Evolutionary conservation across 2,888 invertebrate genomes (phyloP), one percentile per base, ranked within the genome.

Genomic region (Diarsia brunnea): DNA sequence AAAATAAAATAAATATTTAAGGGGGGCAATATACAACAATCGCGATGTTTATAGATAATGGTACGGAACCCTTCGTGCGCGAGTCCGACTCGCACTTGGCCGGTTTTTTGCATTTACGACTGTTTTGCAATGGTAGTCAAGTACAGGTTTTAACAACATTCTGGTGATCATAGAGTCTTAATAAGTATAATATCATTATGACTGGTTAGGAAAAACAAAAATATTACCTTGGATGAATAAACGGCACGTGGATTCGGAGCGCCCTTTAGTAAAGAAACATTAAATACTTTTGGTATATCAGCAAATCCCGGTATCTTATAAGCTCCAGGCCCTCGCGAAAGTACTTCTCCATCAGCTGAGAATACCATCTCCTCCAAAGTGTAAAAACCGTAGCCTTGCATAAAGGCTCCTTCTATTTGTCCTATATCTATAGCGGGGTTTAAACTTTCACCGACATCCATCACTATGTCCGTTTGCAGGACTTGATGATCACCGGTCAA

Each of bases 391-490:
- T 98, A 98, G 1, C 99, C 99, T 97, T 98, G 98, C 92, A 98
- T 97, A 91, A 98, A 99, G 0, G 97, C 99, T 7, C 99, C 99
- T 95, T 99, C 99, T 7, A 99, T 97, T 96, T 99, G 99, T 0
- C 99, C 99, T 81, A 99, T 98, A 88, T 99, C 99, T 81, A 99
- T 98, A 1, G 98, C 98, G 2, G 99, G 99, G 93, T 99, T 99
- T 73, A 99, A 94, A 93, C 98, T 98, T 89, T 98, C 97, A 0
- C 99, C 99, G 58, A 99, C 95, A 95, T 99, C 99, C 98, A 99
- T 99, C 0, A 99, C 98, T 84, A 99, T 98, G 89, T 99, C 98
- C 10, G 98, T 98, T 88, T 98, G 97, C 38, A 98, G 91, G 2
- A 98, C 98, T 94, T 98, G 97, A 93, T 99, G 98, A 91, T 98